Conservation (phyloP, 2,888 invertebrate species). For the Ochropacha duplaris region DNA sequence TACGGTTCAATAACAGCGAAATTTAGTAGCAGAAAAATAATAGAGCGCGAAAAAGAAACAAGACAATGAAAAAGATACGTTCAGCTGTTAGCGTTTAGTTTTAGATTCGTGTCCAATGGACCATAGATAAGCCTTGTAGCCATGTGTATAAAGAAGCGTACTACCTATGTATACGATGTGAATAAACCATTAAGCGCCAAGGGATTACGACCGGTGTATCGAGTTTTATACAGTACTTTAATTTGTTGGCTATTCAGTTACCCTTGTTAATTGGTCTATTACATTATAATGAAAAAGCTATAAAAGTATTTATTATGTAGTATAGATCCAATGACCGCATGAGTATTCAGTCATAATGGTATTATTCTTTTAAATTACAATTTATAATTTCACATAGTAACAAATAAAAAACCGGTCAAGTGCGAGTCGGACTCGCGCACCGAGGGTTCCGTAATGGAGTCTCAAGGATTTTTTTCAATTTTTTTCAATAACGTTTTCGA, state of each 20-base stretch:
- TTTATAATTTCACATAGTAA: no score
- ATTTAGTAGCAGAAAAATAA: not conserved
- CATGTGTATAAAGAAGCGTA: not conserved
- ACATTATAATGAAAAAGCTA: not conserved
- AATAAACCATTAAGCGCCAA: constrained; percentile 4
- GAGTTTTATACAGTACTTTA: constrained; percentile 2
- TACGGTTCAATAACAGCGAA: not conserved
- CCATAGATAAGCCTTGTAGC: not conserved
- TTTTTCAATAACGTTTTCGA: no score
- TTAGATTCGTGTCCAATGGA: not conserved
- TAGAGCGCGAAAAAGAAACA: not conserved
- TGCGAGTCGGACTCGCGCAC: no score
- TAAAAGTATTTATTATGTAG: not conserved
- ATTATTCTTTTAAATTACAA: no score
- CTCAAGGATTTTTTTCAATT: no score
- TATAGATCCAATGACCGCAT: not conserved
- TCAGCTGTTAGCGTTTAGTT: not conserved
- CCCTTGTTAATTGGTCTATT: not conserved
- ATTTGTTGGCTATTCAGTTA: not conserved
- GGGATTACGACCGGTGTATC: not conserved
- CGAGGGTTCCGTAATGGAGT: no score
- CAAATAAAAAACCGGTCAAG: no score
- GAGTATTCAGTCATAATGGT: no score
- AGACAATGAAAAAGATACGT: not conserved
- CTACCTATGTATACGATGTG: constrained; percentile 1